A percentile compares a stretch with the other conserved stretches of the same genome.
Evolutionary conservation across 2,888 invertebrate species (phyloP).

Genomic region (Spodoptera exigua): DNA sequence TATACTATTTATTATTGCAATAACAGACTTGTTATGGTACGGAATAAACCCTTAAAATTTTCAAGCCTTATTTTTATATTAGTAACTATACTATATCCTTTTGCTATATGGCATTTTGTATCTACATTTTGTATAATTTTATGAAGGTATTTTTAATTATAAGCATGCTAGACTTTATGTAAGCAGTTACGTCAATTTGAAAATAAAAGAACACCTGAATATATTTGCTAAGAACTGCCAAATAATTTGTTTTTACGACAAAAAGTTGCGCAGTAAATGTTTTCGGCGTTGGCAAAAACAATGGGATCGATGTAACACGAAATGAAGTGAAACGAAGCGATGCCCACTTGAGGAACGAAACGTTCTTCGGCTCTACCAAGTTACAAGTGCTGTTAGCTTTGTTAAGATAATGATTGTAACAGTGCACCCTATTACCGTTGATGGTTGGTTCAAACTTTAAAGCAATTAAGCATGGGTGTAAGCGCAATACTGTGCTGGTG

Average conservation of each 20-base stretch:
- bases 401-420: neutral
- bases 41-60: no score
- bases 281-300: slow-evolving; percentile 35
- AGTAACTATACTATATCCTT: neutral
- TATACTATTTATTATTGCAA: no score
- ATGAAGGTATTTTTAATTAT: neutral
- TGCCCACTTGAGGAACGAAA: slow-evolving; percentile 7
- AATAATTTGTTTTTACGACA: slow-evolving; percentile 32
- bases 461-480: no score
- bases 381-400: neutral
- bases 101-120: no score
- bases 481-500: no score
- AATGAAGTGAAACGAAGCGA: neutral
- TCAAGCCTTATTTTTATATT: neutral
- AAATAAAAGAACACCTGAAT: slow-evolving; percentile 43
- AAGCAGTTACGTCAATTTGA: slow-evolving; percentile 30
- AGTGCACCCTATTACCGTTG: neutral
- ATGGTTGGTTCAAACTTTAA: neutral
- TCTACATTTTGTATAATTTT: no score
- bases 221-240: slow-evolving; percentile 42
- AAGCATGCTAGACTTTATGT: neutral
- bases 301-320: slow-evolving; percentile 15
- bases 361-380: slow-evolving; percentile 5
- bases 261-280: slow-evolving; percentile 20
- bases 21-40: no score